These are phyloP conservation scores for Oncorhynchus gorbuscha DNA, from an alignment of 2,113 vertebrate genomes.

Conservation along the genomic window DNA sequence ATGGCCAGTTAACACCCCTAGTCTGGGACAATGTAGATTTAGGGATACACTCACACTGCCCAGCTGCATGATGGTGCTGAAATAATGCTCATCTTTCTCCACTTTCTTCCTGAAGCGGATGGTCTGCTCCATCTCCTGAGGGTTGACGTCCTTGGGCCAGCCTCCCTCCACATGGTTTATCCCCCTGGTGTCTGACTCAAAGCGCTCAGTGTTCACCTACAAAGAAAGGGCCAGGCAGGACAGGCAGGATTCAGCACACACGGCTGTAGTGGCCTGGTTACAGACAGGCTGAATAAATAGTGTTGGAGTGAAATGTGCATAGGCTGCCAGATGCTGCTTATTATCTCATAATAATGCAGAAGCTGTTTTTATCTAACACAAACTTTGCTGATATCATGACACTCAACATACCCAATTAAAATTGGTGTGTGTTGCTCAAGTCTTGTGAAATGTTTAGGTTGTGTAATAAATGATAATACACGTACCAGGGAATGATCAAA, in stretches of 20 bases:
- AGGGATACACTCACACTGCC: slow-evolving; percentile 72
- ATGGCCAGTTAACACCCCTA: not conserved
- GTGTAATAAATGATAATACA: too few relatives aligned
- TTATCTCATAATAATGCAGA: not conserved
- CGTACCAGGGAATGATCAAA: too few relatives aligned
- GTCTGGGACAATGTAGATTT: too few relatives aligned
- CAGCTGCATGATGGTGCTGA: slow-evolving; percentile 76
- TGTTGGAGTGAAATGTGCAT: not conserved
- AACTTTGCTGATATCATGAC: too few relatives aligned
- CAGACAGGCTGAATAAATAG: not conserved
- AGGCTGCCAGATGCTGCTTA: not conserved
- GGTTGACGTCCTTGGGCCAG: slow-evolving; percentile 92
- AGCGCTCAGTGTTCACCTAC: slow-evolving; percentile 87
- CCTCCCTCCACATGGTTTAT: slow-evolving; percentile 90
- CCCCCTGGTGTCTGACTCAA: slow-evolving; percentile 73
- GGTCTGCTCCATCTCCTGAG: slow-evolving; percentile 84
- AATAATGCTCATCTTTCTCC: slow-evolving; percentile 87
- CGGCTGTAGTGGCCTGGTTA: not conserved
- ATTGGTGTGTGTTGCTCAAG: too few relatives aligned
- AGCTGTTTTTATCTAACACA: too few relatives aligned
- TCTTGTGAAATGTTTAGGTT: too few relatives aligned
- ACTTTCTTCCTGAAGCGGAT: slow-evolving; percentile 90
- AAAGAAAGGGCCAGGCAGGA: not conserved
- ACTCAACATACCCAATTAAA: too few relatives aligned
- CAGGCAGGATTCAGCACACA: not conserved